A percentile compares a stretch with the other conserved stretches of the same genome.
Evolutionary conservation across 2,113 vertebrate genomes (phyloP).

Genomic region (Centropus unirufus): DNA sequence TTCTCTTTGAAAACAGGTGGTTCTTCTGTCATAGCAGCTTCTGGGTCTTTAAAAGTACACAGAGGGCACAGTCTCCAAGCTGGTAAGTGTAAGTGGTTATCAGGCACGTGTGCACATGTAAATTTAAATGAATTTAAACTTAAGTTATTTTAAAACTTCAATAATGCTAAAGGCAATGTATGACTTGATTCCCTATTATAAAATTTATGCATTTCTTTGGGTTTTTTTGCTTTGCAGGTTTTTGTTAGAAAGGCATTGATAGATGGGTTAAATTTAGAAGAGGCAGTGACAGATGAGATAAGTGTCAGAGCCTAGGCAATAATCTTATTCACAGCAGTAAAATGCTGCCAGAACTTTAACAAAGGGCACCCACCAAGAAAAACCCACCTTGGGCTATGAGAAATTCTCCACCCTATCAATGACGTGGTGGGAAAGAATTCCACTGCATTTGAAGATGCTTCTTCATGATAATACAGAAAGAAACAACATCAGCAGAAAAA

Average conservation of each 20-base stretch:
- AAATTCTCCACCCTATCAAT: background rate
- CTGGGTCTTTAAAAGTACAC: constrained; percentile 58
- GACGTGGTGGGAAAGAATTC: background rate
- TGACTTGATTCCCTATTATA: background rate
- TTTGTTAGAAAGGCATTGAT: constrained; percentile 56
- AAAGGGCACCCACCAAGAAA: constrained; percentile 2
- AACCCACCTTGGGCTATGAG: background rate
- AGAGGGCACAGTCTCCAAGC: constrained; percentile 53
- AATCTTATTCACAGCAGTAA: constrained; percentile 20
- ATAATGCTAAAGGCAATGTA: background rate
- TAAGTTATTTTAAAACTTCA: background rate
- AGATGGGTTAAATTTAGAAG: constrained; percentile 63
- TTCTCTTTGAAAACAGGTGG: constrained; percentile 51
- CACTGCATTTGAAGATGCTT: background rate
- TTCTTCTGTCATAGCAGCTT: constrained; percentile 56
- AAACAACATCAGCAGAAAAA: background rate
- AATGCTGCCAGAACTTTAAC: constrained; percentile 43
- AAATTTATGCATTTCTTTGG: background rate
- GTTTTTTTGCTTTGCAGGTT: constrained; percentile 4
- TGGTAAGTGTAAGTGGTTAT: constrained; percentile 41
- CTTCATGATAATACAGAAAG: background rate
- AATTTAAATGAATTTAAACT: background rate
- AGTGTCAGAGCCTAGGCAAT: constrained; percentile 47
- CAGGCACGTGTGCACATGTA: background rate
- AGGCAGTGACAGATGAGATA: constrained; percentile 56